Percentiles rank a stretch among this genome's conserved stretches.
phyloP scores from a whole-genome alignment of 2,888 invertebrate species.

The Melikaiella ostensackeni region DNA sequence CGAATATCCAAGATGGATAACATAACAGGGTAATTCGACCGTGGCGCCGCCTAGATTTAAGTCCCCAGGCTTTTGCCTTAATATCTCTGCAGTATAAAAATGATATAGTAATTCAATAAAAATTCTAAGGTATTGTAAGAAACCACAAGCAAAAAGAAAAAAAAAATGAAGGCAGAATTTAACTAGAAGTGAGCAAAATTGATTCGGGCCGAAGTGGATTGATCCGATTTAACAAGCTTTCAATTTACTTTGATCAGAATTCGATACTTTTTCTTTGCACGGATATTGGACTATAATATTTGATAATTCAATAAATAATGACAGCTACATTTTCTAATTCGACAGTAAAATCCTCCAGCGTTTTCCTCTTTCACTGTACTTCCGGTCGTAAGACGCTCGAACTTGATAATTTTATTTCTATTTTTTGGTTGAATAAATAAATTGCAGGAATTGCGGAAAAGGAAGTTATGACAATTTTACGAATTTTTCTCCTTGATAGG shows the following conservation, averaged over 20 bases:
- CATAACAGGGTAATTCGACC: background rate
- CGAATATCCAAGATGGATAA: background rate
- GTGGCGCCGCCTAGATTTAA: background rate
- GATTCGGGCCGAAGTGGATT: too few relatives aligned
- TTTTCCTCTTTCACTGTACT: slow-evolving; percentile 10
- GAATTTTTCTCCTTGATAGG: background rate
- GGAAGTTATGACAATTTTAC: background rate
- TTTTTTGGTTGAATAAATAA: background rate
- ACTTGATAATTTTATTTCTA: background rate
- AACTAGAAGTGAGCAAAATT: too few relatives aligned
- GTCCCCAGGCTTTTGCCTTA: background rate
- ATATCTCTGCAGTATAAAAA: too few relatives aligned
- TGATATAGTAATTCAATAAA: too few relatives aligned
- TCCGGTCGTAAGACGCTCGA: background rate
- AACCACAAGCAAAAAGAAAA: too few relatives aligned
- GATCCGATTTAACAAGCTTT: too few relatives aligned
- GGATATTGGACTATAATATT: background rate
- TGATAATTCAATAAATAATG: background rate
- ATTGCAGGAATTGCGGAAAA: background rate
- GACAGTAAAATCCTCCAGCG: background rate
- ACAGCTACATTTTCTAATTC: background rate
- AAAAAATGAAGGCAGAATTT: too few relatives aligned
- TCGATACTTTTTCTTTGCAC: background rate
- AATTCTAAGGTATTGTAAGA: too few relatives aligned
- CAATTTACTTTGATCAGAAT: background rate